These are phyloP conservation scores for Crocodylus rhombifer DNA, from an alignment of 2,797 vertebrate genomes.

Conservation along the genomic window DNA sequence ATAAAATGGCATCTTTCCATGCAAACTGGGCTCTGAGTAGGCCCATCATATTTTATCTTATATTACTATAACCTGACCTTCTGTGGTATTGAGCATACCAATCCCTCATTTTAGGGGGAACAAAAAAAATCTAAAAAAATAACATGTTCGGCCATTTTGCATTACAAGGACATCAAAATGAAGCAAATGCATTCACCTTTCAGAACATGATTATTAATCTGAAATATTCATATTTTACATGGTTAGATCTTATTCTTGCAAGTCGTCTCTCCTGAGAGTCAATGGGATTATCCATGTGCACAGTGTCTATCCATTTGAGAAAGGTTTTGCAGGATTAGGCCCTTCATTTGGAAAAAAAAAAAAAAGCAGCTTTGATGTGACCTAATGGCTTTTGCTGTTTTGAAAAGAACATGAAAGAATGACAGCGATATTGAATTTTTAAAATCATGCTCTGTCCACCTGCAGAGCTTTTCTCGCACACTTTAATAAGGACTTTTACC, in stretches of 20 bases:
- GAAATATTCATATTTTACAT: fast-evolving
- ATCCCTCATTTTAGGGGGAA: fast-evolving
- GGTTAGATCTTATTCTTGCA: fast-evolving
- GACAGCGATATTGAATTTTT: conserved; percentile 68
- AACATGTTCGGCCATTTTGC: not conserved
- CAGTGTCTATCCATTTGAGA: not conserved
- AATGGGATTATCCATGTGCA: fast-evolving
- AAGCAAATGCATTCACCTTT: not conserved
- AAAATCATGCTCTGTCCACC: conserved; percentile 70
- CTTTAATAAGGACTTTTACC: conserved; percentile 77
- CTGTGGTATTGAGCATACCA: fast-evolving
- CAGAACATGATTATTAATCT: not conserved
- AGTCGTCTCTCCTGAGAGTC: not conserved
- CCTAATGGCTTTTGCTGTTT: conserved; percentile 52
- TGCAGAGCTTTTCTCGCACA: conserved; percentile 68
- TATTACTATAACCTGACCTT: fast-evolving
- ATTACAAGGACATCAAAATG: not conserved
- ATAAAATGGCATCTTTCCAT: too few species aligned
- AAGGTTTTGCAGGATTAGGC: not conserved
- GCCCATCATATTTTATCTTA: not conserved
- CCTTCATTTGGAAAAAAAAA: not conserved
- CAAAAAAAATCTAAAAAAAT: fast-evolving
- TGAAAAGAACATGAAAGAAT: conserved; percentile 63
- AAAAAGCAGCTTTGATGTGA: conserved; percentile 5
- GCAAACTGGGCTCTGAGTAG: not conserved